Conservation (phyloP, 1,140 invertebrate genomes). For the Sinella curviseta region DNA sequence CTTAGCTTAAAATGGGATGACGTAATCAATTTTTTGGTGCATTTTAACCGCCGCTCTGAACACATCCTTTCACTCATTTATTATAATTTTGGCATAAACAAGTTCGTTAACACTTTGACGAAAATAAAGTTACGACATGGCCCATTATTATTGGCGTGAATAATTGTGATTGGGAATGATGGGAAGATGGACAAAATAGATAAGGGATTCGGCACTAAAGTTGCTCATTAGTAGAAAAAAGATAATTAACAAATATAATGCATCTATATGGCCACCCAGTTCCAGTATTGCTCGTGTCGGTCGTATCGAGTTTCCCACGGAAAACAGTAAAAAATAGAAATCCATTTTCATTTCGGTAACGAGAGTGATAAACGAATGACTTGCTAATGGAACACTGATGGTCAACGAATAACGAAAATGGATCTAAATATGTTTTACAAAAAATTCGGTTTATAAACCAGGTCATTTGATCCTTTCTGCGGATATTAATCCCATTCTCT, state of each 20-base stretch:
- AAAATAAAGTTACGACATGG: too few species aligned
- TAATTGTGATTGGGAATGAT: not conserved
- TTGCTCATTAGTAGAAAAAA: not conserved
- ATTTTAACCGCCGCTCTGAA: too few species aligned
- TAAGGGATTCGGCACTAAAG: not conserved
- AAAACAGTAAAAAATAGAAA: not conserved
- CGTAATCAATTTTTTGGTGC: too few species aligned
- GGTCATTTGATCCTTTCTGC: not conserved
- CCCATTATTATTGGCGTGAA: too few species aligned
- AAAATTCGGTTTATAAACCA: not conserved
- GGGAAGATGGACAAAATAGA: not conserved
- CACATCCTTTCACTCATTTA: not conserved
- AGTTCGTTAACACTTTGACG: too few species aligned
- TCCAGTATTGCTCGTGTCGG: not conserved
- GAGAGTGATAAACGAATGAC: not conserved
- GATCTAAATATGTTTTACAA: not conserved
- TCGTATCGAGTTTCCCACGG: not conserved
- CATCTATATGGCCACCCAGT: not conserved
- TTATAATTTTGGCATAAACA: too few species aligned
- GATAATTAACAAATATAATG: too few species aligned
- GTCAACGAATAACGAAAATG: not conserved
- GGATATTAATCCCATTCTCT: slow-evolving; percentile 1
- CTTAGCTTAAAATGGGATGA: too few species aligned
- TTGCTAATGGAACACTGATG: not conserved
- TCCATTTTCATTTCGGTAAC: too few species aligned